Evolutionary conservation across 2,888 invertebrate species (phyloP), one percentile per base, ranked within the genome.

Genomic region (Macrosoma leucophasiata): DNA sequence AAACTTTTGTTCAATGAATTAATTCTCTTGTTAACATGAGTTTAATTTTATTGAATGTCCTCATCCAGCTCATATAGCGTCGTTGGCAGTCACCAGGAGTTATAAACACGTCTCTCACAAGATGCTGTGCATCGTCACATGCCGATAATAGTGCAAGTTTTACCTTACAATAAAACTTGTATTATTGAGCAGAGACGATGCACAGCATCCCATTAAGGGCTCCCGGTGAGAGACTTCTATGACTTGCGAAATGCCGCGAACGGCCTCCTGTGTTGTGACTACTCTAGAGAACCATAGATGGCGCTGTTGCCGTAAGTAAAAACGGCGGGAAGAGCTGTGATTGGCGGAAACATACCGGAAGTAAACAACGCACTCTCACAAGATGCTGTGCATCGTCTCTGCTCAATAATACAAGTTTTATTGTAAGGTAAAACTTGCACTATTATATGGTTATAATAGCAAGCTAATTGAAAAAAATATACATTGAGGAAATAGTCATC

Each of bases 41-140:
- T n/a, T n/a, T n/a, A n/a, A n/a, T n/a, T n/a, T n/a, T n/a, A n/a
- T n/a, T n/a, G n/a, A n/a, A n/a, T n/a, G n/a, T n/a, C n/a, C n/a
- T n/a, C n/a, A n/a, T n/a, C n/a, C n/a, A n/a, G n/a, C n/a, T 23
- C 23, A 23, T 13, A 23, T 23, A 18, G 33, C 33, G 27, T 33
- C 33, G 26, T 27, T 29, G 10, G 25, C 25, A 24, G 35, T 35
- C 35, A 30, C 35, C 35, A 35, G 35, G 35, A 35, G 35, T n/a
- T 35, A 35, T 35, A 35, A 35, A 35, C 35, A 35, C 35, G 29
- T 35, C 30, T 35, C 35, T 35, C 30, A 35, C 15, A n/a, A 15
- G 29, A 35, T 35, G 35, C 35, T 21, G 21, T 35, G 29, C 29
- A 35, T 35, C 29, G 35, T 21, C 29, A 21, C 21, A 25, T 17